Evolutionary conservation across 30 jellyfish, hydroid and myxozoan genomes (phyloP).

Genomic region (Chrysaora quinquecirrha): DNA sequence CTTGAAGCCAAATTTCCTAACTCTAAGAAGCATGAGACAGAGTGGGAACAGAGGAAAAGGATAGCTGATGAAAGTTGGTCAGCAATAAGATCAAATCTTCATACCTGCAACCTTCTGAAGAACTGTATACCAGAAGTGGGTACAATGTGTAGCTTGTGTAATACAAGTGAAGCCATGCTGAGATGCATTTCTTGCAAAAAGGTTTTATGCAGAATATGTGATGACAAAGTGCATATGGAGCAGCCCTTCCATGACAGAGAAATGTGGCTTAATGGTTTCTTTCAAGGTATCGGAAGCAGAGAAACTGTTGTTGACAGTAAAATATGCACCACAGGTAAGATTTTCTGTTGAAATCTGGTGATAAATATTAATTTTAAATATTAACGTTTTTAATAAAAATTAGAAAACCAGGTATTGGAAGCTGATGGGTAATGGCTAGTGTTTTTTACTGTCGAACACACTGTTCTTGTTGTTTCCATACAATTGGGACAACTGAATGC

Average conservation of each 20-base stretch:
- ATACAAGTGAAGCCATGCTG: not conserved
- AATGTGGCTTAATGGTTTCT: conserved; percentile 25
- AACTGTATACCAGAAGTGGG: conserved; percentile 10
- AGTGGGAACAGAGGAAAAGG: conserved; percentile 24
- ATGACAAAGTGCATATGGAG: conserved; percentile 6
- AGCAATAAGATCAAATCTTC: not conserved
- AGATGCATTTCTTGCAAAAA: conserved; percentile 6
- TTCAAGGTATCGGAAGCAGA: conserved; percentile 29
- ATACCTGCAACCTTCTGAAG: not conserved
- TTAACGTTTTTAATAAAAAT: not conserved
- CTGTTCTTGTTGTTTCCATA: no score
- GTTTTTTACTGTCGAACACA: not conserved
- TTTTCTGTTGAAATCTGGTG: conserved; percentile 4
- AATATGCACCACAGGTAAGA: conserved; percentile 3
- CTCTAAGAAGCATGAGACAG: conserved; percentile 18
- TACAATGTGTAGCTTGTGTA: not conserved
- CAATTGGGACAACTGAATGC: no score
- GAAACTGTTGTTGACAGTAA: conserved; percentile 1
- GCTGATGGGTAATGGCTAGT: no score
- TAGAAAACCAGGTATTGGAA: not conserved
- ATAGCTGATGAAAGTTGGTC: conserved; percentile 21
- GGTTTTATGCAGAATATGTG: conserved; percentile 5
- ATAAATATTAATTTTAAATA: not conserved
- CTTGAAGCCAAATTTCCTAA: conserved; percentile 10
- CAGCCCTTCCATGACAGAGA: conserved; percentile 39